Percentiles rank a stretch among this genome's conserved stretches.
phyloP scores from a whole-genome alignment of 2,888 invertebrate species.

The Philereme transversata region DNA sequence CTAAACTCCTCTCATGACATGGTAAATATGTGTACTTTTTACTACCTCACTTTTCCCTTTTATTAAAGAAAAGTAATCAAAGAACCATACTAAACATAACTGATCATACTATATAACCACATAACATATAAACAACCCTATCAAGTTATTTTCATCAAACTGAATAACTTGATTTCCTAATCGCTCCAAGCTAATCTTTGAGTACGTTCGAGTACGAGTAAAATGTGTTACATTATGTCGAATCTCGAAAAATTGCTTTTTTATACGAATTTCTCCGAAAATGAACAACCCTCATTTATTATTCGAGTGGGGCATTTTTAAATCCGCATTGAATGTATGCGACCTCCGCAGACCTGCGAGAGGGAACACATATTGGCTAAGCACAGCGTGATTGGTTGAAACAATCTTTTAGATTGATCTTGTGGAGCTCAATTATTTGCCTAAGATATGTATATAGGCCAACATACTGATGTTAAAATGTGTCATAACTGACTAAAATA shows the following conservation, averaged over 20 bases:
- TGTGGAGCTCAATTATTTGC: too few species aligned
- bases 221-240: conserved; percentile 26
- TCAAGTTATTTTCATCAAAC: not conserved
- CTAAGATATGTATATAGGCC: too few species aligned
- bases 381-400: not conserved
- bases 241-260: conserved; percentile 36
- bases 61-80: too few species aligned
- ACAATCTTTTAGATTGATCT: too few species aligned
- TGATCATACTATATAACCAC: too few species aligned
- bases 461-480: too few species aligned
- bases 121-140: too few species aligned
- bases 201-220: conserved; percentile 2
- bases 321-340: conserved; percentile 29
- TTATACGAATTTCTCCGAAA: conserved; percentile 30
- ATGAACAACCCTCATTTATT: conserved; percentile 38
- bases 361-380: not conserved
- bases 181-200: not conserved
- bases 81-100: too few species aligned
- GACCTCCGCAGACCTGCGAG: not conserved
- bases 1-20: too few species aligned
- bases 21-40: too few species aligned
- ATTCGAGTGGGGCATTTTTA: conserved; percentile 36
- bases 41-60: too few species aligned
- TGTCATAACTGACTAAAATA: too few species aligned
- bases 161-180: not conserved